These are phyloP conservation scores for Leptobrachium leishanense DNA, from an alignment of 2,113 vertebrate genomes.

Conservation along the genomic window DNA sequence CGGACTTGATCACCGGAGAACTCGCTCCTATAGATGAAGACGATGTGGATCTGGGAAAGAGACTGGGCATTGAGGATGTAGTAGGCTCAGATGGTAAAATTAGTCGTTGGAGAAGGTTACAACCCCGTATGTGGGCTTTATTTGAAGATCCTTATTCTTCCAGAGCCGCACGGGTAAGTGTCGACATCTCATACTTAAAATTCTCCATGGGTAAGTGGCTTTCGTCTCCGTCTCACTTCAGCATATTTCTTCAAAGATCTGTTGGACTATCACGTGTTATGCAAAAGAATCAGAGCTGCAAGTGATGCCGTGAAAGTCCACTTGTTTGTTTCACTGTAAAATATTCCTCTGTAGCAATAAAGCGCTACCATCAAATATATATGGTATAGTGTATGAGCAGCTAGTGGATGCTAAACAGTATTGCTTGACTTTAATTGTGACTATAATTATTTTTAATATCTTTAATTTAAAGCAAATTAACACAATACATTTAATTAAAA, in stretches of 20 bases:
- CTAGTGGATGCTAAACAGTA: no score
- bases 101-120: conserved; percentile 84
- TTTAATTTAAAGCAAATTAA: no score
- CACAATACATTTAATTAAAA: no score
- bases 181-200: background rate
- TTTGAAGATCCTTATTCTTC: conserved; percentile 97
- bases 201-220: background rate
- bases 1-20: conserved; percentile 81
- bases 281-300: no score
- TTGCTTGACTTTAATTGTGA: no score
- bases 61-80: conserved; percentile 76
- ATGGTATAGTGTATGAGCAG: no score
- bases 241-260: background rate
- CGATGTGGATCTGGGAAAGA: conserved; percentile 72
- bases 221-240: no score
- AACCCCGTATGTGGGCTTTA: conserved; percentile 89
- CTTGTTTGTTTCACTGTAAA: no score
- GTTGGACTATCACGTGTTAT: background rate
- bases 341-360: no score
- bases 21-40: conserved; percentile 60
- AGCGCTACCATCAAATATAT: no score
- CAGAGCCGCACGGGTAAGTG: conserved; percentile 89
- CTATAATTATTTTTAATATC: no score
- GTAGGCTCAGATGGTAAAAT: conserved; percentile 67
- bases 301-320: no score